Evolutionary conservation across 2,888 invertebrate genomes (phyloP).

Genomic region (Hirtodrosophila histrioides): DNA sequence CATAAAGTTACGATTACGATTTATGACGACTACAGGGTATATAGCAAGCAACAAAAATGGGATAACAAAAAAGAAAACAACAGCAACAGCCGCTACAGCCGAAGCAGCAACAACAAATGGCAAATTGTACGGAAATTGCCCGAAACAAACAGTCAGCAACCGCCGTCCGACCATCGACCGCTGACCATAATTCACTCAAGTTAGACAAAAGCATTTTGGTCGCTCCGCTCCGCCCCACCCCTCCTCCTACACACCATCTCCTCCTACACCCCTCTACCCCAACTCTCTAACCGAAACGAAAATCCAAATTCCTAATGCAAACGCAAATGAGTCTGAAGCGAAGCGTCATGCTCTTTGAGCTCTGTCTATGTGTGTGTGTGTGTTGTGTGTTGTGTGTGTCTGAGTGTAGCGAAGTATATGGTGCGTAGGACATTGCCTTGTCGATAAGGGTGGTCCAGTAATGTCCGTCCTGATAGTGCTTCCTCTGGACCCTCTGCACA

Average conservation of each 20-base stretch:
- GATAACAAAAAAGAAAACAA: constrained; percentile 57
- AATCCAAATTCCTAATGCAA: constrained; percentile 68
- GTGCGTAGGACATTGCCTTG: constrained; percentile 44
- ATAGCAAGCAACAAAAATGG: constrained; percentile 26
- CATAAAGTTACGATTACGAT: too few species aligned
- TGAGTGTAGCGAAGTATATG: constrained; percentile 32
- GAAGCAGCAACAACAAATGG: constrained; percentile 47
- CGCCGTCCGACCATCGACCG: constrained; percentile 58
- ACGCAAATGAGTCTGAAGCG: constrained; percentile 74
- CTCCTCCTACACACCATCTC: constrained; percentile 1
- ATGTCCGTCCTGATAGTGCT: constrained; percentile 7
- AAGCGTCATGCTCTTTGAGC: constrained; percentile 71
- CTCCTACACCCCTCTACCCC: constrained; percentile 22
- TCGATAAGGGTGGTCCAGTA: constrained; percentile 66
- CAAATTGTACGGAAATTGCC: constrained; percentile 78
- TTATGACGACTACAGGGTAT: constrained; percentile 14
- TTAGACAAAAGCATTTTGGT: constrained; percentile 76
- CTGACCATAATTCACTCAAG: constrained; percentile 78
- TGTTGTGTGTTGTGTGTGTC: constrained; percentile 17
- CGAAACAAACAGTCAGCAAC: constrained; percentile 68
- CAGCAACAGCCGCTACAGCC: constrained; percentile 53
- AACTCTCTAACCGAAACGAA: constrained; percentile 43
- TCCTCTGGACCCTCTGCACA: constrained; percentile 13
- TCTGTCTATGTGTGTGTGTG: constrained; percentile 7
- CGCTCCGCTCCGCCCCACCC: constrained; percentile 6